Base-by-base conservation (phyloP, 2,888 invertebrate species). In the Lycia hirtaria region DNA sequence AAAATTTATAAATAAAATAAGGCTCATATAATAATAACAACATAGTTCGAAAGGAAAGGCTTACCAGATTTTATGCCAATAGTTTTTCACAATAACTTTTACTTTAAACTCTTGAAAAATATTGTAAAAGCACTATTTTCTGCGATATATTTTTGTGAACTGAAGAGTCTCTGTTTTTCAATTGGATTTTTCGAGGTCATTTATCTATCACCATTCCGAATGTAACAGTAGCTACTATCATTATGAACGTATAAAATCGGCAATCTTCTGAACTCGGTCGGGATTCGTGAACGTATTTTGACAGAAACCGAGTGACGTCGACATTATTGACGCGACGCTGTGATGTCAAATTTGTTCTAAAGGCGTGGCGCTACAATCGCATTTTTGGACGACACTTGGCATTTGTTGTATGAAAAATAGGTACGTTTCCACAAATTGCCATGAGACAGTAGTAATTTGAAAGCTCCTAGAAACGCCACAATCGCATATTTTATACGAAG, bases 291-390 rank as follows among this genome's bases (percentile, higher is more conserved):
- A 48, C 14, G 60, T 53, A 38, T 7, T 20, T 44, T 60, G 60
- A 56, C 66, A 35, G 45, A 22, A 14, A 9, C 10, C 43, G 33
- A 47, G 40, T 64, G 66, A 66, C 66, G 64, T 64, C 38, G 57
- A 41, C 32, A 12, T 4, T 35, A 38, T 49, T 64, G 65, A 66
- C 61, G 51, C 52, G 47, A 30, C n/a, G n/a, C n/a, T n/a, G n/a
- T n/a, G n/a, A n/a, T n/a, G n/a, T n/a, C n/a, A n/a, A n/a, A n/a
- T n/a, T n/a, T n/a, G n/a, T n/a, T n/a, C n/a, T n/a, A n/a, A n/a
- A n/a, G n/a, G n/a, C n/a, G n/a, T 64, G 65, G 64, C 61, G 51
- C 52, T 43, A 30, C 17, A 38, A 12, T 5, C 19, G 33, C 14
- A 10, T n/a, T n/a, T n/a, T n/a, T n/a, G n/a, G n/a, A n/a, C n/a